Conservation (phyloP, 2,113 vertebrate genomes). For the Glareola pratincola region DNA sequence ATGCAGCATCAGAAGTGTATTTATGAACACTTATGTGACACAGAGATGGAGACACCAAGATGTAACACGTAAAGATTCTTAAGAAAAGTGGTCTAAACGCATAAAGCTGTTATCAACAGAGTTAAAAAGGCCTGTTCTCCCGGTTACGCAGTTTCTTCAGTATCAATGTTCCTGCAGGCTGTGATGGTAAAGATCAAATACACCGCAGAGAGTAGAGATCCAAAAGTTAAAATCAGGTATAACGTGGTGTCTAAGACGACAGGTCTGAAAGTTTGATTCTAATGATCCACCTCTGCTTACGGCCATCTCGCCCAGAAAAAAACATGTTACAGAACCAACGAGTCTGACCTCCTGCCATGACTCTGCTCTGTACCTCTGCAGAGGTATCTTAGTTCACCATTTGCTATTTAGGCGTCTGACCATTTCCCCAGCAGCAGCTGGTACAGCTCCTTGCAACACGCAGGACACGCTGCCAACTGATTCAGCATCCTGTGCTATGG, state of each 20-base stretch:
- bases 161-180: background rate
- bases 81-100: background rate
- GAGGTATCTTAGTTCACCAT: background rate
- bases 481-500: background rate
- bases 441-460: background rate
- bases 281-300: background rate
- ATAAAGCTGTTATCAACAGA: background rate
- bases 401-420: background rate
- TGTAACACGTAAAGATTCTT: background rate
- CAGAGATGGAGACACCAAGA: background rate
- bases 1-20: background rate
- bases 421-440: background rate
- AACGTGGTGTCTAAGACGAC: background rate
- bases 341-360: background rate
- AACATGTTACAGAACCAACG: fast-evolving
- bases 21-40: background rate
- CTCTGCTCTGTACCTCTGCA: background rate
- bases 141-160: background rate
- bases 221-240: background rate
- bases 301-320: background rate
- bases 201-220: background rate
- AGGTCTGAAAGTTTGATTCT: background rate
- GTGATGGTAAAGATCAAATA: background rate
- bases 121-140: background rate
- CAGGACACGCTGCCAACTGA: background rate